Evolutionary conservation across 2,888 invertebrate species (phyloP), one percentile per base, ranked within the genome.

Genomic region (Horisme vitalbata): DNA sequence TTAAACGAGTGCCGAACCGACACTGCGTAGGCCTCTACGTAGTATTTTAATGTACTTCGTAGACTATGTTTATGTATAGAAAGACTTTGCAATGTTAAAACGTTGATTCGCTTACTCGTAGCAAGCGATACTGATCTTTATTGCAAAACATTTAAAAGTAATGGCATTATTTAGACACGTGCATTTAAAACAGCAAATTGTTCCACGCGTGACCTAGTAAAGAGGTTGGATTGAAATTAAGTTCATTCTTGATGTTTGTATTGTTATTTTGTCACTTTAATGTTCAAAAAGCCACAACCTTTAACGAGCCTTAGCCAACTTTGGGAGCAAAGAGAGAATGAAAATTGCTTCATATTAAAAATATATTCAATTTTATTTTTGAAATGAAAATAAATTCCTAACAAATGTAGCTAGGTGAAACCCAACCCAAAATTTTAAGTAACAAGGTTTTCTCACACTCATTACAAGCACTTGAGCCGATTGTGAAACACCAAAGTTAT

Each of bases 401-500:
- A n/a, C n/a, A n/a, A n/a, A n/a, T n/a, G n/a, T n/a, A n/a, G n/a
- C n/a, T n/a, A n/a, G n/a, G n/a, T n/a, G n/a, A n/a, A n/a, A n/a
- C n/a, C n/a, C 11, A 10, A 34, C 28, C 43, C 37, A 15, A 37
- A 52, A 44, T 32, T 28, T 45, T 38, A 38, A 37, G 52, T 43
- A 43, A 38, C 13, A 24, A 43, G 30, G 36, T 49, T 58, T 59
- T 61, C 59, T 52, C 50, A 45, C 47, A 41, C 26, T 38, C 9
- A 49, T 46, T 18, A 5, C 45, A 46, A 39, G 46, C 41, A 45
- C 28, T 44, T 41, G 20, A 27, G 28, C 24, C 18, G 31, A 49
- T 53, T 54, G 32, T 56, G 13, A 58, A 53, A 56, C 44, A 10
- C 30, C 28, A 47, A 50, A 52, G 37, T 36, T 43, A 45, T 43